Conservation (phyloP, 2,113 vertebrate species). For the Rattus rattus region DNA sequence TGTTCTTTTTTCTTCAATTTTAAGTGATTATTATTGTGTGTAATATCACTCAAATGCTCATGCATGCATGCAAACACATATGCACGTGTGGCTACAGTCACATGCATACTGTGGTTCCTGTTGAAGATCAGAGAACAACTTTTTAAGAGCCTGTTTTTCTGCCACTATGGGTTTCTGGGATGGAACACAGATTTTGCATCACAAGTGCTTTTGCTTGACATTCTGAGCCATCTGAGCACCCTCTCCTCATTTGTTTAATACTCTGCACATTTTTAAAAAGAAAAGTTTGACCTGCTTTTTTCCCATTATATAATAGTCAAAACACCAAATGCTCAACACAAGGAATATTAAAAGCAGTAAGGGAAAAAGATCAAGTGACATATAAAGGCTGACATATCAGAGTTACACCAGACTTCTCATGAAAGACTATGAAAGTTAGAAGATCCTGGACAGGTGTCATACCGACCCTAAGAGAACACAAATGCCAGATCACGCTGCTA, state of each 20-base stretch:
- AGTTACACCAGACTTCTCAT: too few relatives aligned
- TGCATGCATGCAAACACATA: rapidly evolving
- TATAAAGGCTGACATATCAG: too few relatives aligned
- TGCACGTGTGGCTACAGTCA: neutral
- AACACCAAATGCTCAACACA: too few relatives aligned
- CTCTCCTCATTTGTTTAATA: neutral
- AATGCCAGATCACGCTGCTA: too few relatives aligned
- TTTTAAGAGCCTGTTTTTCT: neutral
- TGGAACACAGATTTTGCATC: neutral
- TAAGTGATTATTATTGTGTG: neutral
- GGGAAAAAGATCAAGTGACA: too few relatives aligned
- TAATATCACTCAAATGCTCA: too few relatives aligned
- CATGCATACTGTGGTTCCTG: too few relatives aligned
- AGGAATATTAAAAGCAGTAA: too few relatives aligned
- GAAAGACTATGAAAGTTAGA: too few relatives aligned
- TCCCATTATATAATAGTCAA: too few relatives aligned
- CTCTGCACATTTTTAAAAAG: neutral
- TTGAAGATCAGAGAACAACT: neutral
- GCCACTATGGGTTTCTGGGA: neutral
- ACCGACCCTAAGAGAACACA: too few relatives aligned
- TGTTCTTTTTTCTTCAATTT: neutral
- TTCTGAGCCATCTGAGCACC: rapidly evolving
- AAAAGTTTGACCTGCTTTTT: neutral
- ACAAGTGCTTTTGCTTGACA: neutral
- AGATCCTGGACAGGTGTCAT: too few relatives aligned